Evolutionary conservation across 1,140 invertebrate species (phyloP).

Genomic region (Bombus ignitus): DNA sequence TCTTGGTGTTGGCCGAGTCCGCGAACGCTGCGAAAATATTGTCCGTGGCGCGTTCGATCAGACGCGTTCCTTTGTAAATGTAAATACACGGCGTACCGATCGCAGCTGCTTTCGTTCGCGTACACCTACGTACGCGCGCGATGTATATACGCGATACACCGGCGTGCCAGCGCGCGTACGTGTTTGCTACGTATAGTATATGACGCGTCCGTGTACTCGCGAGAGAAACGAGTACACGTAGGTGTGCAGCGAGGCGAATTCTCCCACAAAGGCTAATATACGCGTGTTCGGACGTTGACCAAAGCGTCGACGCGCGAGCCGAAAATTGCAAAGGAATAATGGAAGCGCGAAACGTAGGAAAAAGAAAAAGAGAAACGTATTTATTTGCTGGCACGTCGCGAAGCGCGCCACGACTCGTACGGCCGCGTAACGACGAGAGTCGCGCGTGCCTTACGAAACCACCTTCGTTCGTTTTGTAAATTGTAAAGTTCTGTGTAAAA

Average conservation of each 20-base stretch:
- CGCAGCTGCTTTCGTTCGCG: not conserved
- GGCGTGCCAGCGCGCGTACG: not conserved
- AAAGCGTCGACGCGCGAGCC: not conserved
- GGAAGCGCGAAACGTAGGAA: not conserved
- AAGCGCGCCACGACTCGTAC: not conserved
- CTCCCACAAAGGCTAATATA: not conserved
- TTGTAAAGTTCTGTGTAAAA: not conserved
- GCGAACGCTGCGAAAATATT: not conserved
- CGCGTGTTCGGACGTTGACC: not conserved
- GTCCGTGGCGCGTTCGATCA: not conserved
- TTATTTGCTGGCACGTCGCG: not conserved
- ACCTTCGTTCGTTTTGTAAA: not conserved
- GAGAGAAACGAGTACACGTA: not conserved
- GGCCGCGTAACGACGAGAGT: not conserved
- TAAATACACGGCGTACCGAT: not conserved
- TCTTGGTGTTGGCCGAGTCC: not conserved
- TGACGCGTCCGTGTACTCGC: not conserved
- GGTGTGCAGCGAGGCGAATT: not conserved
- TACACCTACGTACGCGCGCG: not conserved
- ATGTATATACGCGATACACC: not conserved
- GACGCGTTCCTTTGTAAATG: not conserved
- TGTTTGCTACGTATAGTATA: not conserved
- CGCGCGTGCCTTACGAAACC: not conserved
- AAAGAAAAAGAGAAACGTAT: not conserved
- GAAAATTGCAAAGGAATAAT: no score